These are phyloP conservation scores for Megalonaias nervosa DNA, from an alignment of 1,140 invertebrate species.

Conservation along the genomic window DNA sequence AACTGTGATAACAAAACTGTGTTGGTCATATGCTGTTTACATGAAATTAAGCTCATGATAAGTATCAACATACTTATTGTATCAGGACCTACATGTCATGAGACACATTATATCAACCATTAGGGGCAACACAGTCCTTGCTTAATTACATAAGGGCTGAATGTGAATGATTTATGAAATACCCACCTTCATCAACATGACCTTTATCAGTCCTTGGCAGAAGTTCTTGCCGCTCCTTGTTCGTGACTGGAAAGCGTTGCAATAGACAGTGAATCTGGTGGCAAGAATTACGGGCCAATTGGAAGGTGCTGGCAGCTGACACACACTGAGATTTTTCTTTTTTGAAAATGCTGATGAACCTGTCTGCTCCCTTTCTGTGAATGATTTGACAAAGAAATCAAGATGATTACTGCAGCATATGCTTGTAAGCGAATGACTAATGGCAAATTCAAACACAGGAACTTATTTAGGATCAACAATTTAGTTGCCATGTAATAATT, in stretches of 20 bases:
- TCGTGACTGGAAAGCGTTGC: constrained; percentile 81
- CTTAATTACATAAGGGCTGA: not conserved
- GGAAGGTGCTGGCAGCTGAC: constrained; percentile 81
- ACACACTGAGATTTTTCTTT: constrained; percentile 79
- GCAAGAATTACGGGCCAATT: constrained; percentile 78
- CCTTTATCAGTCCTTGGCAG: constrained; percentile 75
- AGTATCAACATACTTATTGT: not conserved
- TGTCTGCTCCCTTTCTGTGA: constrained; percentile 78
- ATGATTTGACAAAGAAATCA: constrained; percentile 38
- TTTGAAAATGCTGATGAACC: constrained; percentile 84
- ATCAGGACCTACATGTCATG: not conserved
- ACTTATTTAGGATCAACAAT: too few relatives aligned
- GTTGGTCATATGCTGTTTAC: too few relatives aligned
- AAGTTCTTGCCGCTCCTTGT: constrained; percentile 80
- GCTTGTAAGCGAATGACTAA: not conserved
- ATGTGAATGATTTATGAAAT: not conserved
- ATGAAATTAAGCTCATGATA: too few relatives aligned
- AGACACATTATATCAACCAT: not conserved
- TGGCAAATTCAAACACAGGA: too few relatives aligned
- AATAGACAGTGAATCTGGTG: constrained; percentile 77
- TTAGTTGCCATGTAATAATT: not conserved
- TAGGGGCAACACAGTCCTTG: not conserved
- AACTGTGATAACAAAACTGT: too few relatives aligned
- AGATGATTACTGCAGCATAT: constrained; percentile 16
- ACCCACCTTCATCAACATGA: constrained; percentile 66